Base-by-base conservation (phyloP, 2,797 vertebrate species). In the Manis crassicaudata region DNA sequence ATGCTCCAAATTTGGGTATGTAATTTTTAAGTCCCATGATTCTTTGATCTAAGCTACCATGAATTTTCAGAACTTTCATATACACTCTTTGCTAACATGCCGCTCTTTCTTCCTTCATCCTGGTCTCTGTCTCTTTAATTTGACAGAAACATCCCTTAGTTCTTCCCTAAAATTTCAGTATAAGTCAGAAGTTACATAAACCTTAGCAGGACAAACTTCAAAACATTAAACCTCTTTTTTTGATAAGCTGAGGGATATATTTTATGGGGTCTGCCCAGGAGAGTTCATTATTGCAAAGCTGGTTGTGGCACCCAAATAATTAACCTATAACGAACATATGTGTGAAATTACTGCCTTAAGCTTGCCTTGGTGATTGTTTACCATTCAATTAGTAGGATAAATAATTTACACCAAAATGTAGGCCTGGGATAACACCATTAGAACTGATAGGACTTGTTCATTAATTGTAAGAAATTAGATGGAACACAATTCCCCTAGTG, bases 321-420 rank as follows among this genome's bases (percentile, higher is more conserved):
- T 98, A 98, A 98, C 97, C 97, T 97, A 97, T 97, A 98, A 94
- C 98, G 97, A 98, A 98, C 97, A 97, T 10, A 4, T 85, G 94
- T 94, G 87, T 96, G 98, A 98, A 98, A 98, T 98, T 98, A 98
- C 97, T 96, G 98, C 96, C 90, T 97, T 98, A 98, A 98, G 96
- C 98, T 98, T 54, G 62, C 97, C 96, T 96, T 97, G 94, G 95
- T 94, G 97, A 98, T 97, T 98, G 98, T 98, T 98, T 98, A 97
- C 97, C 97, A 97, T 98, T 98, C 98, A 98, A 98, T 98, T 98
- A 98, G 96, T 94, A 97, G 97, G 97, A 98, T 98, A 98, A 98
- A 98, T 98, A 98, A 98, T 98, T 98, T 98, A 98, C 88, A 92
- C 97, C 95, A 97, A 98, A 98, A 98, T 98, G 96, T 94, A 96